Evolutionary conservation across 2,888 invertebrate genomes (phyloP).

Genomic region (Hybos culiciformis): DNA sequence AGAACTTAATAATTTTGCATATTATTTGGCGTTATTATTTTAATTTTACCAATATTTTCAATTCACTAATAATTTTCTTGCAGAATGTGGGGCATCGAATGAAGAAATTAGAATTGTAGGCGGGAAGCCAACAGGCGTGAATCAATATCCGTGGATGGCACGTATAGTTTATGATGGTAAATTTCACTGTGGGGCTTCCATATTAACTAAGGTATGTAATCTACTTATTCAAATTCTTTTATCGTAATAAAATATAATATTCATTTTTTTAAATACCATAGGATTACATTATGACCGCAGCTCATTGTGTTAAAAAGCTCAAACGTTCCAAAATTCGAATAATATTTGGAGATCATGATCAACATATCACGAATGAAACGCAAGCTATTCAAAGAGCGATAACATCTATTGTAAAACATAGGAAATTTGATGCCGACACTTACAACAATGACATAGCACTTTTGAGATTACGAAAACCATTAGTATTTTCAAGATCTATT

Average conservation of each 20-base stretch:
- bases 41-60: background rate
- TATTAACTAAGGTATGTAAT: constrained; percentile 47
- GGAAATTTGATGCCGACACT: constrained; percentile 70
- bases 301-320: constrained; percentile 67
- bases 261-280: background rate
- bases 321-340: constrained; percentile 68
- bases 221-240: background rate
- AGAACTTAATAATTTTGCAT: constrained; percentile 11
- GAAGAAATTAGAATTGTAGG: constrained; percentile 81
- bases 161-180: constrained; percentile 74
- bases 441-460: constrained; percentile 80
- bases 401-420: constrained; percentile 60
- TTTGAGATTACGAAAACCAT: constrained; percentile 60
- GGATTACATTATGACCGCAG: constrained; percentile 75
- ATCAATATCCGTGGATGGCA: constrained; percentile 80
- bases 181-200: constrained; percentile 77
- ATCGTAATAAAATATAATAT: background rate
- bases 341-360: constrained; percentile 74
- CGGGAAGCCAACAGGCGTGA: constrained; percentile 64
- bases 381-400: constrained; percentile 71
- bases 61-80: constrained; percentile 6
- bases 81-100: constrained; percentile 71
- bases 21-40: constrained; percentile 4
- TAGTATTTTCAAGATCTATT: constrained; percentile 48
- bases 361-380: constrained; percentile 62